Base-by-base conservation (phyloP, 2,888 invertebrate genomes). In the Torymus aiolomorphi region DNA sequence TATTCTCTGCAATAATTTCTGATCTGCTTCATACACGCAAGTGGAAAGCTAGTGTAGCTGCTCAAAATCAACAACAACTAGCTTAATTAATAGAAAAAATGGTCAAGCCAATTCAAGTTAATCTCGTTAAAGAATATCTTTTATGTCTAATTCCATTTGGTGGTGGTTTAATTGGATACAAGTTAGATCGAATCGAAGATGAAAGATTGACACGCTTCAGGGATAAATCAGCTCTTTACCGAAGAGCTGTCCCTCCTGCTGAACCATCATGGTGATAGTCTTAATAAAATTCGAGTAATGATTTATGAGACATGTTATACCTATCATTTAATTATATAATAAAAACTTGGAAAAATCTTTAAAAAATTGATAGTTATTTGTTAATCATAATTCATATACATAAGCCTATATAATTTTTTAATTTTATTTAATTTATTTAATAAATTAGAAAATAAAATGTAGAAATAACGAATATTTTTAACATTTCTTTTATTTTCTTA, bases 181-280 rank as follows among this genome's bases (percentile, higher is more conserved):
- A 89, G 83, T 84, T 96, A 74, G 95, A 96, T 87, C 90, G 91
- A 5, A 91, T 93, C 84, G 96, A 96, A 91, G 94, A 94, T 0
- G 91, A 94, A 80, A 92, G 96, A 76, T 93, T 96, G 94, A 92
- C 92, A 0, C 91, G 90, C 83, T 97, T 94, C 88, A 92, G 96
- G 80, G 97, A 97, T 88, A 96, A 95, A 88, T 96, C 96, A 86
- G 93, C 94, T 69, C 90, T 97, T 57, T 97, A 94, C 88, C 95
- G 95, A 24, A 92, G 94, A 78, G 91, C 94, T 1, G 93, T 93
- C 84, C 92, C 93, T 83, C 95, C 94, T 10, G 94, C 95, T 80
- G 88, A 91, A 84, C 96, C 96, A 77, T 93, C 95, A 13, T 97
- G 96, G 97, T 94, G 94, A 59, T 93, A 86, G 92, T 42, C 42